Evolutionary conservation across 2,888 invertebrate genomes (phyloP).

Genomic region (Pristionchus fissidentatus): DNA sequence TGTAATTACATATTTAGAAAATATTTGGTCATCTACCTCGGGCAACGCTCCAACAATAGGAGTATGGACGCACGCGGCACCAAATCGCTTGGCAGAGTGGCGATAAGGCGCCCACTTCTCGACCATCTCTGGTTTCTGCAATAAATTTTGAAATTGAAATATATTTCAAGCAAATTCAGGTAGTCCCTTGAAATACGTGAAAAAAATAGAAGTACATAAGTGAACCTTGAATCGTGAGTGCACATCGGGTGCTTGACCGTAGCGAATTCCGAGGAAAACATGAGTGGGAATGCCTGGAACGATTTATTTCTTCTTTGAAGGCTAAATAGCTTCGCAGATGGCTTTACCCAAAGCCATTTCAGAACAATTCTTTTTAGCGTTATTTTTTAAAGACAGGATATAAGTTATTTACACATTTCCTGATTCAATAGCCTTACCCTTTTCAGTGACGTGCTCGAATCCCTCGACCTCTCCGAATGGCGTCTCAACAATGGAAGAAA

Average conservation of each 20-base stretch:
- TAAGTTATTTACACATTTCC: no score
- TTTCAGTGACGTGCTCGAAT: slow-evolving; percentile 2
- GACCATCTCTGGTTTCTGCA: slow-evolving; percentile 62
- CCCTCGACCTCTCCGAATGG: slow-evolving; percentile 15
- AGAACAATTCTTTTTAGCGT: no score
- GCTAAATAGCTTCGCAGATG: no score
- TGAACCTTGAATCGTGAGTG: slow-evolving; percentile 63
- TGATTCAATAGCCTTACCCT: no score
- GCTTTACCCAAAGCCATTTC: no score
- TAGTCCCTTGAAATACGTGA: no score
- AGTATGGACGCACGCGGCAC: slow-evolving; percentile 46
- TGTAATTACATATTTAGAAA: no score
- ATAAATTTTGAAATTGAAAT: background rate
- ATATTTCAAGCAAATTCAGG: background rate
- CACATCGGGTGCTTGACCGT: slow-evolving; percentile 63
- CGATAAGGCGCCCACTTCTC: slow-evolving; percentile 61
- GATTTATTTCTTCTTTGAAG: no score
- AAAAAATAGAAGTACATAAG: no score
- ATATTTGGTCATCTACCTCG: no score
- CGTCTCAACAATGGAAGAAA: background rate
- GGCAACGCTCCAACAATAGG: no score
- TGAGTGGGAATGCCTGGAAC: slow-evolving; percentile 45
- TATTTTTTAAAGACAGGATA: no score
- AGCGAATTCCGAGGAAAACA: slow-evolving; percentile 64
- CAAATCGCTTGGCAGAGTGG: slow-evolving; percentile 62